Conservation (phyloP, 1,140 invertebrate genomes). For the Drosophila ogumai region DNA sequence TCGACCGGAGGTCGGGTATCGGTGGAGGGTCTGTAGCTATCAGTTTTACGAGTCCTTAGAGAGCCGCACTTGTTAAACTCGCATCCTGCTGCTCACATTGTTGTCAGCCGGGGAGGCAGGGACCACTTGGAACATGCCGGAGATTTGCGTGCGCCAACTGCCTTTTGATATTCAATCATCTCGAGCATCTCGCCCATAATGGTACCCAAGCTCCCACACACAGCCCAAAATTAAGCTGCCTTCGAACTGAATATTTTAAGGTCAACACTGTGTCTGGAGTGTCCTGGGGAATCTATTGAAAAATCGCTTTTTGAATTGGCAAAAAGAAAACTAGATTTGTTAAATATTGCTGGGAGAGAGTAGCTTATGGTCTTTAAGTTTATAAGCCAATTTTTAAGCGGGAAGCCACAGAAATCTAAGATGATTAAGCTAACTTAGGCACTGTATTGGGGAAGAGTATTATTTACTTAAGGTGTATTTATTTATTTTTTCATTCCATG, state of each 20-base stretch:
- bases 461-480: background rate
- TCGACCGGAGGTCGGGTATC: constrained; percentile 12
- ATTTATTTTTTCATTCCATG: fast-evolving
- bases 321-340: background rate
- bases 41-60: constrained; percentile 79
- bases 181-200: constrained; percentile 55
- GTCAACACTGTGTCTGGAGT: background rate
- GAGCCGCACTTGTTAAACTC: constrained; percentile 75
- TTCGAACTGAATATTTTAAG: background rate
- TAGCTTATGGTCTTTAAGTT: too few relatives aligned
- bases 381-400: background rate
- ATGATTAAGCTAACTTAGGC: background rate
- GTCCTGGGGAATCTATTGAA: constrained; percentile 1
- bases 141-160: constrained; percentile 76
- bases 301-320: background rate
- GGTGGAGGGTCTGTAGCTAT: constrained; percentile 44
- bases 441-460: background rate
- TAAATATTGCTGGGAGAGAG: too few relatives aligned
- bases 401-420: background rate
- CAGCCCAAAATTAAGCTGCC: constrained; percentile 2
- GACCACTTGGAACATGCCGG: constrained; percentile 65
- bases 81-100: constrained; percentile 38
- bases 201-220: constrained; percentile 12
- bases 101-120: constrained; percentile 16
- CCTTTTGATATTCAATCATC: constrained; percentile 83